Evolutionary conservation across 2,113 vertebrate genomes (phyloP).

Genomic region (Peromyscus californicus): DNA sequence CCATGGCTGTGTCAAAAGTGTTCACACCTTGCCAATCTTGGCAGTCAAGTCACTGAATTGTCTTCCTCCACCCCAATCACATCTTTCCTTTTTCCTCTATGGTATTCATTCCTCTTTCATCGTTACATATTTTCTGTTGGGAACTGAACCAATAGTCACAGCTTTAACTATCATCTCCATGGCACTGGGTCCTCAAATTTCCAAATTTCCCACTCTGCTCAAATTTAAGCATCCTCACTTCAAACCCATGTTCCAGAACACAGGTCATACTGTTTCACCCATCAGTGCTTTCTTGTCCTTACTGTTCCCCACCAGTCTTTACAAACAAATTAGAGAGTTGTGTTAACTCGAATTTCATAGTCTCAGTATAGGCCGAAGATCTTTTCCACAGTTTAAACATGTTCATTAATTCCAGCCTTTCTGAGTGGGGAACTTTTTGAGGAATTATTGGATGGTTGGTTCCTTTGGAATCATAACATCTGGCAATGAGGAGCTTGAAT

Average conservation of each 20-base stretch:
- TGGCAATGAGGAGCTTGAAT: not conserved
- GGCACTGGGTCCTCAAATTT: not conserved
- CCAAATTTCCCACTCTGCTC: not conserved
- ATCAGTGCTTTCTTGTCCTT: accelerated
- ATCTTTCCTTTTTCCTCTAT: not conserved
- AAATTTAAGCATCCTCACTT: not conserved
- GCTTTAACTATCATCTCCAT: not conserved
- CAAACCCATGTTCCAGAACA: not conserved
- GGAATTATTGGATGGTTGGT: not conserved
- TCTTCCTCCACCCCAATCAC: accelerated
- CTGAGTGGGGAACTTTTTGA: not conserved
- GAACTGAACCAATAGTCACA: not conserved
- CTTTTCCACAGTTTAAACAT: not conserved
- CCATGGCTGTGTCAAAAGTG: not conserved
- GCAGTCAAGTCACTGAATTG: not conserved
- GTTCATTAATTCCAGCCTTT: not conserved
- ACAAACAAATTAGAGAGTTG: not conserved
- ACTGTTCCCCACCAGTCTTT: no score
- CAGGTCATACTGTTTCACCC: not conserved
- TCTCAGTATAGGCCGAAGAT: not conserved
- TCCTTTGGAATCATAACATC: not conserved
- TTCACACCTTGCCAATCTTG: no score
- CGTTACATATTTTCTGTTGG: not conserved
- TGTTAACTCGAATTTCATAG: not conserved
- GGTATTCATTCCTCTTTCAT: not conserved